Evolutionary conservation across 2,113 vertebrate species (phyloP).

Genomic region (Oncorhynchus gorbuscha): DNA sequence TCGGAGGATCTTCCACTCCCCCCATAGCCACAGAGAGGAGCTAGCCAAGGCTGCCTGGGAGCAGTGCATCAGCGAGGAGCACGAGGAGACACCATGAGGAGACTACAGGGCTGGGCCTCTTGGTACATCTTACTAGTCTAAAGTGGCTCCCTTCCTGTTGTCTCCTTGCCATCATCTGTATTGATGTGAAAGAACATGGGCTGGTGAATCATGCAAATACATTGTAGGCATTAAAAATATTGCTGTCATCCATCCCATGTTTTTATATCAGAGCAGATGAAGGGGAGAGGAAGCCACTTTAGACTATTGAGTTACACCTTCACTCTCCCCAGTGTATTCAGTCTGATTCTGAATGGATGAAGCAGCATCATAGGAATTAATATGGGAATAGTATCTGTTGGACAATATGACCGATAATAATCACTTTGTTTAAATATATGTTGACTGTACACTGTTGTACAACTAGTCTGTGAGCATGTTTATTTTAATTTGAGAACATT

Average conservation of each 20-base stretch:
- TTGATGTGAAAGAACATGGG: constrained; percentile 18
- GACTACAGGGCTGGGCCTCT: neutral
- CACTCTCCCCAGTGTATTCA: constrained; percentile 35
- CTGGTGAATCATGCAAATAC: constrained; percentile 2
- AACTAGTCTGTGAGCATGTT: constrained; percentile 77
- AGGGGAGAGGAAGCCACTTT: constrained; percentile 35
- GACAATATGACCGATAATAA: constrained; percentile 31
- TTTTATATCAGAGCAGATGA: constrained; percentile 51
- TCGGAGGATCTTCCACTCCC: constrained; percentile 79
- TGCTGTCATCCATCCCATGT: neutral
- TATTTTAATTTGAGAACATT: constrained; percentile 66
- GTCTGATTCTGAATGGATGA: neutral
- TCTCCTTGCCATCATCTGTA: constrained; percentile 55
- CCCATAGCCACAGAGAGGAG: constrained; percentile 82
- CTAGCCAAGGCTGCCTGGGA: constrained; percentile 89
- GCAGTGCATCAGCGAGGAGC: constrained; percentile 88
- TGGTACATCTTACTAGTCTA: neutral
- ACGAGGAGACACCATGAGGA: constrained; percentile 67
- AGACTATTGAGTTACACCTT: constrained; percentile 34
- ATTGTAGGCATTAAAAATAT: neutral
- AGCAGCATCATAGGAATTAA: constrained; percentile 32
- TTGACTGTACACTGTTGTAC: constrained; percentile 71
- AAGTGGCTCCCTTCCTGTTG: constrained; percentile 23
- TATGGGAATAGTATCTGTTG: constrained; percentile 41
- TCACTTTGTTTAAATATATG: constrained; percentile 61